Evolutionary conservation across 1,140 invertebrate species (phyloP).

Genomic region (Drosophila navojoa): DNA sequence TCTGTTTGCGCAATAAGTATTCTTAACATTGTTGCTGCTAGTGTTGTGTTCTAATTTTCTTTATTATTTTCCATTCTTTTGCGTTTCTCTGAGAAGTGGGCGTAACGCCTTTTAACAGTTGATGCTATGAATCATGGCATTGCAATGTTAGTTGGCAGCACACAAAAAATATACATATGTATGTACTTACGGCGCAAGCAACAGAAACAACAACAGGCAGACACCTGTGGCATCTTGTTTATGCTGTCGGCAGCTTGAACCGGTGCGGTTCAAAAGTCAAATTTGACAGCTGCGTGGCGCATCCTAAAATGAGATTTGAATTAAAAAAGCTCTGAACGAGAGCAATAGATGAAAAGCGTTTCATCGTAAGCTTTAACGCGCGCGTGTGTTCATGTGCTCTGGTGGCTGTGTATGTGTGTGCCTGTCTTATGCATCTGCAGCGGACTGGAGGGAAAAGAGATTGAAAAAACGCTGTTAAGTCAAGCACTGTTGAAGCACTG

Average conservation of each 20-base stretch:
- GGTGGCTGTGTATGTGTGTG: not conserved
- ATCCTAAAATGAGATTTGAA: conserved; percentile 39
- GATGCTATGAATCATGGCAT: conserved; percentile 60
- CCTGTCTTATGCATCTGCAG: not conserved
- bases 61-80: not conserved
- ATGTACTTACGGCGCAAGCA: not conserved
- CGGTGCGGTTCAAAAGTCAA: conserved; percentile 58
- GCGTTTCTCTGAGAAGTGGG: conserved; percentile 34
- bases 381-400: not conserved
- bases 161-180: not conserved
- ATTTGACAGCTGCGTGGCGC: conserved; percentile 63
- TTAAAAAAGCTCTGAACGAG: conserved; percentile 27
- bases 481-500: no score
- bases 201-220: conserved; percentile 50
- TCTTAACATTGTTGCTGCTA: conserved; percentile 22
- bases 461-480: not conserved
- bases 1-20: conserved; percentile 43
- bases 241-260: conserved; percentile 45
- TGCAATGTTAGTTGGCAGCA: conserved; percentile 36
- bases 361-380: conserved; percentile 12
- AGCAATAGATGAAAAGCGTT: conserved; percentile 6
- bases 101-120: conserved; percentile 30
- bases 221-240: conserved; percentile 68
- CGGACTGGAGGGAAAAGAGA: not conserved
- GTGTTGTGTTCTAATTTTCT: conserved; percentile 27